phyloP scores from a whole-genome alignment of 1,140 invertebrate genomes.

The Drosophila virilis region DNA sequence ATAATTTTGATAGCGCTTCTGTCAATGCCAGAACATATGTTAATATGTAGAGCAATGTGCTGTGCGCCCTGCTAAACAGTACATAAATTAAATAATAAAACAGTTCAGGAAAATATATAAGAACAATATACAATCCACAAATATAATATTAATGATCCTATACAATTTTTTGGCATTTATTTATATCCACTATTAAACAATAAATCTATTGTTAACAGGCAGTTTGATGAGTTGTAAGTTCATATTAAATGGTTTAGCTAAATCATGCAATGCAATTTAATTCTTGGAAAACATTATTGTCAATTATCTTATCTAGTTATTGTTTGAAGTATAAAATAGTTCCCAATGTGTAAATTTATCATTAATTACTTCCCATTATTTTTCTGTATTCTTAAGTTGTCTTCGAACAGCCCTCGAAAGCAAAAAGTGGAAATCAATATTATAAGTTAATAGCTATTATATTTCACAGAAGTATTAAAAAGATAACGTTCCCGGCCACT shows the following conservation, averaged over 20 bases:
- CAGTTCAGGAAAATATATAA: too few relatives aligned
- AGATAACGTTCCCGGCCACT: conserved; percentile 1
- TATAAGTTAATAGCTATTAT: neutral
- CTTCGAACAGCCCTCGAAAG: neutral
- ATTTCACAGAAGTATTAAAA: neutral
- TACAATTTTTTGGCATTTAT: neutral
- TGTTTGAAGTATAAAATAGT: neutral
- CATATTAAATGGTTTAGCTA: neutral
- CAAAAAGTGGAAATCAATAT: neutral
- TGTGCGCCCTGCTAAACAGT: neutral
- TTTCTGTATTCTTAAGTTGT: neutral
- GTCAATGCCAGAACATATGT: too few relatives aligned
- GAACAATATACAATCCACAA: too few relatives aligned
- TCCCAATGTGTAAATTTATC: neutral
- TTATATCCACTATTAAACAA: neutral
- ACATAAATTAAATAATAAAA: neutral
- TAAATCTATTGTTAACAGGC: neutral
- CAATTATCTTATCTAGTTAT: neutral
- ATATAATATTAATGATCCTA: neutral
- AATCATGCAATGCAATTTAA: neutral
- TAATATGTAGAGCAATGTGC: neutral
- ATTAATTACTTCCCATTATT: too few relatives aligned
- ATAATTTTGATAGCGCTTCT: too few relatives aligned
- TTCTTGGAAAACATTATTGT: too few relatives aligned
- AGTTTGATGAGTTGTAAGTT: neutral